Conservation (phyloP, 2,888 invertebrate species). For the Rhynchonema sp. region DNA sequence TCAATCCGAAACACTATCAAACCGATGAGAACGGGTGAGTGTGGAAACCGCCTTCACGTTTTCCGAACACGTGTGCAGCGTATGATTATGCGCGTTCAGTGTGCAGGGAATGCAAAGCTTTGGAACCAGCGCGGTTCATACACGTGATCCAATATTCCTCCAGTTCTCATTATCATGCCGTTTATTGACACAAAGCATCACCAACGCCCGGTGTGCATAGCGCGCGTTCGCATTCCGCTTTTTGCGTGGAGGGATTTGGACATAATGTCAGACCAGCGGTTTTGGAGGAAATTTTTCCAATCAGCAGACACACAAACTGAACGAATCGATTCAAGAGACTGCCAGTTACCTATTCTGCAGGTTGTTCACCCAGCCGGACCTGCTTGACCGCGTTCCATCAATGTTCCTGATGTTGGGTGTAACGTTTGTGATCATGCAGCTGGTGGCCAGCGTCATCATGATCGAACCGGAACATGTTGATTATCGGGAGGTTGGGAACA, state of each 20-base stretch:
- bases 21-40: slow-evolving; percentile 16
- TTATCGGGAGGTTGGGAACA: too few relatives aligned
- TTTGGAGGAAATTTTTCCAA: too few relatives aligned
- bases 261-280: background rate
- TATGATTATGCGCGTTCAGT: too few relatives aligned
- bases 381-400: slow-evolving; percentile 1
- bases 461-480: background rate
- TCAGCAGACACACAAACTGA: too few relatives aligned
- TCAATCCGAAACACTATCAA: slow-evolving; percentile 20
- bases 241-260: background rate
- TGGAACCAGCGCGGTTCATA: too few relatives aligned
- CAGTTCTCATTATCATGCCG: too few relatives aligned
- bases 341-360: background rate
- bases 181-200: background rate
- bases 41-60: too few relatives aligned
- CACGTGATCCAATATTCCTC: too few relatives aligned
- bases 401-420: background rate
- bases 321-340: too few relatives aligned
- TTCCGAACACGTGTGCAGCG: too few relatives aligned
- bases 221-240: background rate
- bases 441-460: background rate
- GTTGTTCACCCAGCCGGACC: background rate
- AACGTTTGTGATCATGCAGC: background rate
- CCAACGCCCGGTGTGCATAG: too few relatives aligned
- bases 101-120: too few relatives aligned